Percentiles rank a stretch among this genome's conserved stretches.
Evolutionary conservation across 2,113 vertebrate species (phyloP).

Genomic region (Athene cunicularia): DNA sequence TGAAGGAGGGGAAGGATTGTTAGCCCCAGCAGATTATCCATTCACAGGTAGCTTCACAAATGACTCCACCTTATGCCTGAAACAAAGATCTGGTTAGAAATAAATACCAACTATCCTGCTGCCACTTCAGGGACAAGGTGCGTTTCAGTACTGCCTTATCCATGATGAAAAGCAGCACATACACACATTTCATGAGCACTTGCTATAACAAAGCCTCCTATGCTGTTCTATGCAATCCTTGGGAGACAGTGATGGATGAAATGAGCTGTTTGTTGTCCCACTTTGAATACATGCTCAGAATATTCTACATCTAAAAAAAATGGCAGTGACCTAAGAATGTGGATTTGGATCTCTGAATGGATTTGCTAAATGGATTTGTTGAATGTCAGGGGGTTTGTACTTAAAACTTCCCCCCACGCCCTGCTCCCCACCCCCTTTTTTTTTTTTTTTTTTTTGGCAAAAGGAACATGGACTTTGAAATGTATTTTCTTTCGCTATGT

Average conservation of each 20-base stretch:
- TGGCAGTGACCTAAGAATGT: neutral
- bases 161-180: neutral
- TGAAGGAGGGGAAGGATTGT: neutral
- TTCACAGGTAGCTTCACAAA: neutral
- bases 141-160: neutral
- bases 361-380: neutral
- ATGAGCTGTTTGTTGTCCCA: neutral
- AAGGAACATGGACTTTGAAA: neutral
- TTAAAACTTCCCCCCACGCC: neutral
- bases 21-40: neutral
- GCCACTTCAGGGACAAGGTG: neutral
- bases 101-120: neutral
- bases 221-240: neutral
- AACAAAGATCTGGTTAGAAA: neutral
- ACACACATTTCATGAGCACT: neutral
- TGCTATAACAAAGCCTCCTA: neutral
- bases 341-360: neutral
- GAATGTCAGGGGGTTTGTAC: neutral
- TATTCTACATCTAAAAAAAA: too few relatives aligned
- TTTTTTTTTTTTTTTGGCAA: neutral
- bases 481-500: neutral
- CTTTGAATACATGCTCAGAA: neutral
- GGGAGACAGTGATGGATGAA: neutral
- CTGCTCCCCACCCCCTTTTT: fast-evolving
- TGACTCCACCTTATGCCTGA: neutral